Conservation (phyloP, 2,888 invertebrate genomes). For the Tenthredo notha region DNA sequence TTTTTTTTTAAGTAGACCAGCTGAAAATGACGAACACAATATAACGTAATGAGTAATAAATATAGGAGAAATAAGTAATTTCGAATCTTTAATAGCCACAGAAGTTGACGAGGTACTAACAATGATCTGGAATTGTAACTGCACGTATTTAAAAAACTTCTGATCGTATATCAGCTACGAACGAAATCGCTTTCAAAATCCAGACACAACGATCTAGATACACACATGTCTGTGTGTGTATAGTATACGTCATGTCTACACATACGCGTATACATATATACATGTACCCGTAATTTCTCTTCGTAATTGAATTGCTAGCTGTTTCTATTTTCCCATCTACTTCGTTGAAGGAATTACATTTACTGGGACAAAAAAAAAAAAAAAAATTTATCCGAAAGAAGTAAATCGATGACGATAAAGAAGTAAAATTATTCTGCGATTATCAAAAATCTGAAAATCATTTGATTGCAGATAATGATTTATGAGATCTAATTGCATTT, state of each 20-base stretch:
- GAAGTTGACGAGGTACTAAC: background rate
- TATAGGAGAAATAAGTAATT: background rate
- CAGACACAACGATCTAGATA: background rate
- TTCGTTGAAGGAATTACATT: background rate
- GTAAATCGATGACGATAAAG: background rate
- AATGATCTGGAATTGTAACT: slow-evolving; percentile 15
- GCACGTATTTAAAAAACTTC: background rate
- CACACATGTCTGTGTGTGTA: background rate
- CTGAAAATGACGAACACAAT: background rate
- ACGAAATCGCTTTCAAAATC: slow-evolving; percentile 17
- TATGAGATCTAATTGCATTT: background rate
- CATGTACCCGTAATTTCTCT: slow-evolving; percentile 20
- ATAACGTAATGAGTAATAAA: background rate
- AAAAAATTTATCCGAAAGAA: background rate
- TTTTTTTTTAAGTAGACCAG: background rate
- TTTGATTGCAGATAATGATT: background rate
- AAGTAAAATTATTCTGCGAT: background rate
- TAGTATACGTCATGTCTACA: background rate
- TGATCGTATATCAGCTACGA: slow-evolving; percentile 33
- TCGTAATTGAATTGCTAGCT: slow-evolving; percentile 38
- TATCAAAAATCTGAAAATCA: background rate
- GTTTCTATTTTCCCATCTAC: slow-evolving; percentile 31
- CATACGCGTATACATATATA: background rate
- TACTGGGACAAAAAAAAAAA: background rate
- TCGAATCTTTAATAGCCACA: background rate